These are phyloP conservation scores for Meriones unguiculatus DNA, from an alignment of 2,113 vertebrate genomes.

Conservation along the genomic window DNA sequence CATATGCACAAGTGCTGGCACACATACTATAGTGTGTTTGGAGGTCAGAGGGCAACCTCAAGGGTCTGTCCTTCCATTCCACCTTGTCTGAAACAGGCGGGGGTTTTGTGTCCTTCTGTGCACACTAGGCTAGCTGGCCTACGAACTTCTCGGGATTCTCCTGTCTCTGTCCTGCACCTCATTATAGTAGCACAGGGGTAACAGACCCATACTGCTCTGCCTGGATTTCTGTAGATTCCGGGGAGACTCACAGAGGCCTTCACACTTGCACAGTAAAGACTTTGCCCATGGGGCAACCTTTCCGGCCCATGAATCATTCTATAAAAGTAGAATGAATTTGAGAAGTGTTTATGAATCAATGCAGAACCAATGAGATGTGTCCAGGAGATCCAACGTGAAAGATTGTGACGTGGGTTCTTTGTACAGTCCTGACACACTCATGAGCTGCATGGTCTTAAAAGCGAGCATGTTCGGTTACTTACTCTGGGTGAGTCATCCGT, in stretches of 20 bases:
- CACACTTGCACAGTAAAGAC: neutral
- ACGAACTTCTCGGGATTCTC: neutral
- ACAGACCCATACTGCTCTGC: neutral
- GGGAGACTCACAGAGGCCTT: too few species aligned
- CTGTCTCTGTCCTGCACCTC: neutral
- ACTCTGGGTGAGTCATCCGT: neutral
- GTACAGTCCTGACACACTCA: neutral
- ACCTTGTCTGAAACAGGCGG: neutral
- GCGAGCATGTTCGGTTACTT: neutral
- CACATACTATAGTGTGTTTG: neutral
- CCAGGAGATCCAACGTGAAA: neutral
- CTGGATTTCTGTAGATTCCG: neutral
- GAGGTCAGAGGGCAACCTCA: neutral
- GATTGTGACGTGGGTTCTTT: neutral
- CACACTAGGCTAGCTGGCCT: neutral
- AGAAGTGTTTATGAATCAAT: neutral
- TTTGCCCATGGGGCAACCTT: neutral
- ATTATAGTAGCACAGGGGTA: neutral
- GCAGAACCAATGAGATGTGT: neutral
- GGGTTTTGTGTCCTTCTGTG: neutral
- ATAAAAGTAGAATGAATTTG: neutral
- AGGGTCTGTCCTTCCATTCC: neutral
- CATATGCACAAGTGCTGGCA: too few species aligned
- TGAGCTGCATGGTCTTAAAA: neutral
- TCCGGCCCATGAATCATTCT: neutral